These are phyloP conservation scores for Taeniopygia guttata DNA, from an alignment of 2,797 vertebrate species.

Conservation along the genomic window DNA sequence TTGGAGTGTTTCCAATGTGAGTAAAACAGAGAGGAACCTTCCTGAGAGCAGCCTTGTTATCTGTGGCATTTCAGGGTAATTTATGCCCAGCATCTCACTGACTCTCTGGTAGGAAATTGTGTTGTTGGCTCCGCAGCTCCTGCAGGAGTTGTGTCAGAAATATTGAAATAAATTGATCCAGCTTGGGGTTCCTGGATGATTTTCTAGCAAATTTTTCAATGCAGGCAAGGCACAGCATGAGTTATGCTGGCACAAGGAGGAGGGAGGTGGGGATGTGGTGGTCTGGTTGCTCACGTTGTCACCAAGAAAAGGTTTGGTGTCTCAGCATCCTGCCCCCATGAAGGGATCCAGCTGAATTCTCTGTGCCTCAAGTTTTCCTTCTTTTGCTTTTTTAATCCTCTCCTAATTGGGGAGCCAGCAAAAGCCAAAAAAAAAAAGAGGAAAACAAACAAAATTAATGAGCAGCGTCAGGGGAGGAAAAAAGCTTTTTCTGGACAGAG, in stretches of 20 bases:
- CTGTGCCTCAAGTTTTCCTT: neutral
- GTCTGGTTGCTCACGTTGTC: accelerated
- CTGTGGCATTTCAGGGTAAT: constrained; percentile 64
- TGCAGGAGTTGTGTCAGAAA: constrained; percentile 2
- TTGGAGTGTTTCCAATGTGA: neutral
- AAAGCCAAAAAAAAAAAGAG: neutral
- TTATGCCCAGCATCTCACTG: neutral
- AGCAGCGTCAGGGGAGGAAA: neutral
- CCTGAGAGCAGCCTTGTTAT: constrained; percentile 20
- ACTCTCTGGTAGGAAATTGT: neutral
- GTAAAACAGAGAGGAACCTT: constrained; percentile 10
- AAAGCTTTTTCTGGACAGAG: neutral
- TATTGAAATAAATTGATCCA: constrained; percentile 53
- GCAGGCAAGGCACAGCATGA: neutral
- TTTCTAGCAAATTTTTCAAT: constrained; percentile 49
- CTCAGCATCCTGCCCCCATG: neutral
- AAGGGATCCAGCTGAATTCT: neutral
- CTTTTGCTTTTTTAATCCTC: neutral
- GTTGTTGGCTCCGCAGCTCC: neutral
- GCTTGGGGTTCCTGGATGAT: neutral
- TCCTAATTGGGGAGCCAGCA: neutral
- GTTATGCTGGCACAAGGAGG: neutral
- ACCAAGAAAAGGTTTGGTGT: neutral
- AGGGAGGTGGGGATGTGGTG: accelerated
- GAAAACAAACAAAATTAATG: constrained; percentile 17